A percentile compares a stretch with the other conserved stretches of the same genome.
Conservation (phyloP, 1,140 invertebrate genomes). For the Drosophila mauritiana region DNA sequence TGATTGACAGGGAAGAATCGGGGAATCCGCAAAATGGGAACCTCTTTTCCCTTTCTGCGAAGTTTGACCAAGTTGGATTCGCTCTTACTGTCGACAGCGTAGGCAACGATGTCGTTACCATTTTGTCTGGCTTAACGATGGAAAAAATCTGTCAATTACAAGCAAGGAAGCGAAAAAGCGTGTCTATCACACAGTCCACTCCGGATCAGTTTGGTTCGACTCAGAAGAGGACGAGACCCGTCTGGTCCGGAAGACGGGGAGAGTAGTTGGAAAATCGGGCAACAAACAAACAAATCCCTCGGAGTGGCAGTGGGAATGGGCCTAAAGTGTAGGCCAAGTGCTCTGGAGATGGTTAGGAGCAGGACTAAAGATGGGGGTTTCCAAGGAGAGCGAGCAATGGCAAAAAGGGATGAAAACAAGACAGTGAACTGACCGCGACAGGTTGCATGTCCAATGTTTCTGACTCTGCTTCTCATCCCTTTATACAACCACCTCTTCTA, state of each 20-base stretch:
- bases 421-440: conserved; percentile 41
- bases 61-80: conserved; percentile 24
- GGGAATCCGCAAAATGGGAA: conserved; percentile 5
- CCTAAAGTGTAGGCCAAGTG: conserved; percentile 29
- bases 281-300: conserved; percentile 41
- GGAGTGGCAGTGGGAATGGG: conserved; percentile 2
- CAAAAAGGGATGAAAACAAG: conserved; percentile 23
- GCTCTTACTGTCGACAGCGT: conserved; percentile 25
- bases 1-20: conserved; percentile 24
- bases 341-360: conserved; percentile 10
- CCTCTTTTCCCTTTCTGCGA: conserved; percentile 20
- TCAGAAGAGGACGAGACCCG: conserved; percentile 7
- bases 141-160: conserved; percentile 77
- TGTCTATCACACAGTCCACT: conserved; percentile 60
- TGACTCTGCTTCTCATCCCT: not conserved
- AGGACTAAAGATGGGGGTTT: not conserved
- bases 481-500: conserved; percentile 20
- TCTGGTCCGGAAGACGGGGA: conserved; percentile 10
- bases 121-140: conserved; percentile 69
- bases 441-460: conserved; percentile 38
- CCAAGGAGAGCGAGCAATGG: not conserved
- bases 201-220: conserved; percentile 14
- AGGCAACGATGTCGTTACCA: conserved; percentile 61
- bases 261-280: conserved; percentile 23
- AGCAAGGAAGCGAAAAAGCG: conserved; percentile 74